Evolutionary conservation across 2,113 vertebrate genomes (phyloP).

Genomic region (Periophthalmodon schlosseri): DNA sequence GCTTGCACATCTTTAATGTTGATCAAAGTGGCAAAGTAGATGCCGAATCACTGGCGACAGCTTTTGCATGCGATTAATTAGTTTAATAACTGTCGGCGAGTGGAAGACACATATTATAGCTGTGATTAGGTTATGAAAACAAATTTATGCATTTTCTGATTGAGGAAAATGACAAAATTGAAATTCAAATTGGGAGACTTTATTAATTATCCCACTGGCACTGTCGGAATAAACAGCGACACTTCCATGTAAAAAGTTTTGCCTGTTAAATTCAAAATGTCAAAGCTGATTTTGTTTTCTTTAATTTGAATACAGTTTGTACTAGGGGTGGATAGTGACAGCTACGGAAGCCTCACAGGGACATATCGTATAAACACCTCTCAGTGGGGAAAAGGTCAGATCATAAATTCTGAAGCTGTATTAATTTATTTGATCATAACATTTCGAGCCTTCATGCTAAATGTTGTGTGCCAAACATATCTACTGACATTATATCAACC

Average conservation of each 20-base stretch:
- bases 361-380: not conserved
- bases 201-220: slow-evolving; percentile 42
- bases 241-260: slow-evolving; percentile 22
- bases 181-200: slow-evolving; percentile 54
- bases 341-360: not conserved
- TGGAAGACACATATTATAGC: slow-evolving; percentile 48
- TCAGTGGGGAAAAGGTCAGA: slow-evolving; percentile 3
- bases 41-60: slow-evolving; percentile 58
- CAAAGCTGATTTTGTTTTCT: slow-evolving; percentile 33
- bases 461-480: not conserved
- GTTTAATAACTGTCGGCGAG: slow-evolving; percentile 65
- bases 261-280: slow-evolving; percentile 28
- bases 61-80: slow-evolving; percentile 76
- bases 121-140: slow-evolving; percentile 67
- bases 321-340: not conserved
- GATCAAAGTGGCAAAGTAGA: slow-evolving; percentile 68
- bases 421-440: not conserved
- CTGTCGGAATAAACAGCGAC: slow-evolving; percentile 17
- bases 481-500: not conserved
- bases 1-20: slow-evolving; percentile 33
- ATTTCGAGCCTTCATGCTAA: not conserved
- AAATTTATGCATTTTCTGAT: slow-evolving; percentile 73
- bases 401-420: not conserved
- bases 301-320: slow-evolving; percentile 17
- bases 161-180: slow-evolving; percentile 55